Evolutionary conservation across 1,140 invertebrate genomes (phyloP).

Genomic region (Lordiphosa stackelbergi): DNA sequence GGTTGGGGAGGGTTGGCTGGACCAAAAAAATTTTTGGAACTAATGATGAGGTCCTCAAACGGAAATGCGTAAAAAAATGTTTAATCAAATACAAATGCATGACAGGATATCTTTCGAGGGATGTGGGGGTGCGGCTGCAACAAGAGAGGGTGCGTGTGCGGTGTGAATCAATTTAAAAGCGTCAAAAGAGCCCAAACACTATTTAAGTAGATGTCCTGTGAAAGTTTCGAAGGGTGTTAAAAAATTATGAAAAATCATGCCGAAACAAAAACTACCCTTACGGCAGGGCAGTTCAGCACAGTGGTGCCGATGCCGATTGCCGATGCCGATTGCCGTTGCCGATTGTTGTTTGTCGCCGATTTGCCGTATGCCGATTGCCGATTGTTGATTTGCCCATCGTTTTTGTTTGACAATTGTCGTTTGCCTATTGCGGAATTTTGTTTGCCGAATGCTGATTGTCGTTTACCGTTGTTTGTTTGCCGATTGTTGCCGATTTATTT

Average conservation of each 20-base stretch:
- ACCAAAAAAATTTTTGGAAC: conserved; percentile 48
- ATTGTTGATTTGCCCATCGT: no score
- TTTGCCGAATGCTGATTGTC: no score
- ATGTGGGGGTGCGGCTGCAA: conserved; percentile 37
- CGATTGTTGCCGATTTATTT: no score
- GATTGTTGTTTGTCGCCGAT: no score
- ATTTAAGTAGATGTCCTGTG: conserved; percentile 55
- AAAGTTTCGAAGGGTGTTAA: conserved; percentile 43
- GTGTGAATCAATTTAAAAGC: conserved; percentile 75
- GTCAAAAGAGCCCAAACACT: conserved; percentile 58
- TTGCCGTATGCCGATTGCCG: no score
- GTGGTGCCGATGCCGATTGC: no score
- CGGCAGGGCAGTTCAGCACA: conserved; percentile 6
- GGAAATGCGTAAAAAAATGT: conserved; percentile 74
- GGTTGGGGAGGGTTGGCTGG: conserved; percentile 33
- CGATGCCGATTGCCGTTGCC: no score
- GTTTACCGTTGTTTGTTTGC: no score
- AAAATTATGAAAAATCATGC: conserved; percentile 67
- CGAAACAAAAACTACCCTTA: conserved; percentile 49
- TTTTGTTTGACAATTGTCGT: no score
- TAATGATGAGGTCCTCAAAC: conserved; percentile 55
- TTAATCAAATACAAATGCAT: conserved; percentile 73
- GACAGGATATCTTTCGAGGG: conserved; percentile 49
- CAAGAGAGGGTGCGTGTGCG: conserved; percentile 44
- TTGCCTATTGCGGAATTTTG: no score